A percentile compares a stretch with the other conserved stretches of the same genome.
Conservation (phyloP, 2,888 invertebrate species). For the Morinoia aosen region DNA sequence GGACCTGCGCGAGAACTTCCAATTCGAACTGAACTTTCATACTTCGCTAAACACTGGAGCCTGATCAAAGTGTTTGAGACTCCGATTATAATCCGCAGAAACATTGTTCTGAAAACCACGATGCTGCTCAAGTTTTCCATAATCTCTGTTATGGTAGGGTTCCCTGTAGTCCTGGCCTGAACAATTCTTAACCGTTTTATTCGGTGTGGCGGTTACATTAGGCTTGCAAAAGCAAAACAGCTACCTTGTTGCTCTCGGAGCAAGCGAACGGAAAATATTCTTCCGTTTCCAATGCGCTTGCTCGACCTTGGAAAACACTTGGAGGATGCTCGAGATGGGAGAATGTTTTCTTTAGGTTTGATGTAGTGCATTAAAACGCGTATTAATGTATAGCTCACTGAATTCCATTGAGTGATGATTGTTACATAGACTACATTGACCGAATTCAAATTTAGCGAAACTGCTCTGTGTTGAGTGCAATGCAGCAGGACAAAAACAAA, state of each 20-base stretch:
- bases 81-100: not conserved
- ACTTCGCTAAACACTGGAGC: not conserved
- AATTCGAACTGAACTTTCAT: not conserved
- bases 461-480: not conserved
- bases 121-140: not conserved
- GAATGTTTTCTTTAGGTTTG: not conserved
- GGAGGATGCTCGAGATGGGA: not conserved
- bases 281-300: not conserved
- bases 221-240: conserved; percentile 3
- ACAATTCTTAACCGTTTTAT: not conserved
- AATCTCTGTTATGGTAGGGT: not conserved
- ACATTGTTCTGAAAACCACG: not conserved
- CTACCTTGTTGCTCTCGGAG: not conserved
- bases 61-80: not conserved
- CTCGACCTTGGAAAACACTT: conserved; percentile 2
- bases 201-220: not conserved
- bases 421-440: not conserved
- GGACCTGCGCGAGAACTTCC: not conserved
- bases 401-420: not conserved
- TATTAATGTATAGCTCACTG: not conserved
- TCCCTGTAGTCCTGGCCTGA: not conserved
- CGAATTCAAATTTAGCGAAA: not conserved
- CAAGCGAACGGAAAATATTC: not conserved
- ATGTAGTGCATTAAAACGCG: not conserved
- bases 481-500: not conserved